These are phyloP conservation scores for Anoura caudifer DNA, from an alignment of 2,113 vertebrate genomes.

Conservation along the genomic window DNA sequence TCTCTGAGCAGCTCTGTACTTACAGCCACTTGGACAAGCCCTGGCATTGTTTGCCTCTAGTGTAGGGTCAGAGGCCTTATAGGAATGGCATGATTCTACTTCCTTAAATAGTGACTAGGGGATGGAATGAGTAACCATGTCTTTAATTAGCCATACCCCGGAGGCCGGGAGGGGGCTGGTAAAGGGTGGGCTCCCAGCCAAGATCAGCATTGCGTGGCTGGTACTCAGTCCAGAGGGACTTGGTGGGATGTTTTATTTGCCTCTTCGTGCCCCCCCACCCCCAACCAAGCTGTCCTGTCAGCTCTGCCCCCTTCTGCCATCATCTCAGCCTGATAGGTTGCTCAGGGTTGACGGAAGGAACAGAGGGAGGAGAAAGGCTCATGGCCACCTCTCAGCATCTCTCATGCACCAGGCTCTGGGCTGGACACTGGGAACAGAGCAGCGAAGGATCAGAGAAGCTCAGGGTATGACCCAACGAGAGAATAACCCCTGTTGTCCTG, in stretches of 20 bases:
- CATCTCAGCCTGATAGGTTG: background rate
- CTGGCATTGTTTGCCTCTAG: slow-evolving; percentile 54
- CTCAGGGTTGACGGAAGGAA: background rate
- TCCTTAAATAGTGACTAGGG: slow-evolving; percentile 75
- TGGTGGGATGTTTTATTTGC: slow-evolving; percentile 22
- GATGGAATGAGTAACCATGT: slow-evolving; percentile 69
- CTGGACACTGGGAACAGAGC: background rate
- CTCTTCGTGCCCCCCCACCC: background rate
- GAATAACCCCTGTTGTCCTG: accelerated
- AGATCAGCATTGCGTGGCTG: slow-evolving; percentile 46
- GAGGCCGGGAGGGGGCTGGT: slow-evolving; percentile 59
- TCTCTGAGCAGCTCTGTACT: slow-evolving; percentile 33
- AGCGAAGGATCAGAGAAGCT: background rate
- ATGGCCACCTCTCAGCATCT: background rate
- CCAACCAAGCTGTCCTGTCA: background rate
- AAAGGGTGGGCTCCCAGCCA: slow-evolving; percentile 56
- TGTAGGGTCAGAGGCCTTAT: slow-evolving; percentile 65
- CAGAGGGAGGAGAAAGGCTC: background rate
- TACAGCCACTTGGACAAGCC: slow-evolving; percentile 45
- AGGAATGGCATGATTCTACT: slow-evolving; percentile 65
- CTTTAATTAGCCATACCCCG: slow-evolving; percentile 72
- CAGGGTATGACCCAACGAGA: accelerated
- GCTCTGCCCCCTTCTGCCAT: background rate
- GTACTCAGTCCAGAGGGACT: background rate
- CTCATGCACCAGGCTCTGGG: background rate